Conservation (phyloP, 37 sponge, comb jelly and placozoan species). For the Aplysina aerophoba region DNA sequence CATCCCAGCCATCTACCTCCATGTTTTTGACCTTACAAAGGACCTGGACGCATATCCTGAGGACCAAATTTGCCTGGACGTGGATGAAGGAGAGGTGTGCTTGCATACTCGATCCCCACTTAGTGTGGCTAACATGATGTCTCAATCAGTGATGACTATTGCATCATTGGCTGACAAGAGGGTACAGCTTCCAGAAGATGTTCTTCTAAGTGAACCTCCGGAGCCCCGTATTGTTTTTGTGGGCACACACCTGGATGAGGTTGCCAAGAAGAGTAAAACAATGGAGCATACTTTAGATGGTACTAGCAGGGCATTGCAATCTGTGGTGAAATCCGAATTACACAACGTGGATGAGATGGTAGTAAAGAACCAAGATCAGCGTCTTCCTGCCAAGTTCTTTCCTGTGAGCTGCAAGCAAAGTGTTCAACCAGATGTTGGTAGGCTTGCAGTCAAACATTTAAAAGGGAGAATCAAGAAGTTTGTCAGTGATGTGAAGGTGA, state of each 20-base stretch:
- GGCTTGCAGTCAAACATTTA: background rate
- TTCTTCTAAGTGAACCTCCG: background rate
- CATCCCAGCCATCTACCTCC: constrained; percentile 4
- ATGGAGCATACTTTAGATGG: background rate
- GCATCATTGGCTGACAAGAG: constrained; percentile 7
- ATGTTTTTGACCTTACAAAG: constrained; percentile 1
- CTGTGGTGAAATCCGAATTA: too few relatives aligned
- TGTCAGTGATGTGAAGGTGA: background rate
- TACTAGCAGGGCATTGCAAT: too few relatives aligned
- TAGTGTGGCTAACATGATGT: background rate
- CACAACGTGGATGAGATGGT: too few relatives aligned
- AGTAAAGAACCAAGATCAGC: too few relatives aligned
- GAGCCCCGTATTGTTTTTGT: background rate
- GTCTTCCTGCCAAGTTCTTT: too few relatives aligned
- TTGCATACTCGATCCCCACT: background rate
- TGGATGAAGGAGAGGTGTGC: background rate
- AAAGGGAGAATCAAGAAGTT: background rate
- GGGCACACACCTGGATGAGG: background rate
- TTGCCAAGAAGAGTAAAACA: background rate
- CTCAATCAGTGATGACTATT: constrained; percentile 8
- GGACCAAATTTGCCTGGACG: background rate
- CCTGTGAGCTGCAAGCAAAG: too few relatives aligned
- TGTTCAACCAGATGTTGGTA: too few relatives aligned
- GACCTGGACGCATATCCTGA: background rate
- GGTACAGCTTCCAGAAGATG: background rate